Evolutionary conservation across 2,888 invertebrate species (phyloP), one percentile per base, ranked within the genome.

Genomic region (Exocentrus adspersus): DNA sequence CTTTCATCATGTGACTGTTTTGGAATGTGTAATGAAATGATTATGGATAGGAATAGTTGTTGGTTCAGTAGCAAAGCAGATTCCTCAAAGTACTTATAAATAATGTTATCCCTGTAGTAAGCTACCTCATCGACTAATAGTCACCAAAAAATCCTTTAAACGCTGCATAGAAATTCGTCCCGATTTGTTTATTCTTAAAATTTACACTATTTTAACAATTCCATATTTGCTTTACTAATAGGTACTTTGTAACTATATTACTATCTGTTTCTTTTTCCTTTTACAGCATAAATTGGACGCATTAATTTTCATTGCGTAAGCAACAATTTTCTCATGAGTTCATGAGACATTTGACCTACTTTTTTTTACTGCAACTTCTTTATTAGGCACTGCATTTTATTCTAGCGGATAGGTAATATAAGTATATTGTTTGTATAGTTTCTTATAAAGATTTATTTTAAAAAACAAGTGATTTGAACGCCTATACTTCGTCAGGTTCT

Each of bases 1-100:
- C 68, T 69, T 64, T 60, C 53, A 51, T 62, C 62, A 61, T 61
- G 60, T 61, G 60, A 61, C 60, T 61, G 12, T 45, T 51, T 45
- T 14, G 54, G 60, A 61, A 61, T 61, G 53, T 54, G 48, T 61
- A 48, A 42, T 42, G 42, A 53, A 48, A 42, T 42, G 42, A 53
- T 53, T 46, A 53, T 60, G 46, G 45, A 53, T 60, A 42, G 52
- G 60, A 52, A 46, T 60, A 59, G 28, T 59, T 42, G 41, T 53
- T 60, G 53, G 46, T 60, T 30, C 52, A 60, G 53, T 60, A 53
- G 52, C 50, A 42, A 37, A 12, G 53, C 41, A 60, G 42, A 53
- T 53, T 51, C 52, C 21, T 37, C n/a, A 37, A 12, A 2, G 24
- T 12, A 37, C 4, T 24, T 37, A 37, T 37, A 37, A 37, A 37